Conservation (phyloP, 2,888 invertebrate species). For the Drosophila macrospina region DNA sequence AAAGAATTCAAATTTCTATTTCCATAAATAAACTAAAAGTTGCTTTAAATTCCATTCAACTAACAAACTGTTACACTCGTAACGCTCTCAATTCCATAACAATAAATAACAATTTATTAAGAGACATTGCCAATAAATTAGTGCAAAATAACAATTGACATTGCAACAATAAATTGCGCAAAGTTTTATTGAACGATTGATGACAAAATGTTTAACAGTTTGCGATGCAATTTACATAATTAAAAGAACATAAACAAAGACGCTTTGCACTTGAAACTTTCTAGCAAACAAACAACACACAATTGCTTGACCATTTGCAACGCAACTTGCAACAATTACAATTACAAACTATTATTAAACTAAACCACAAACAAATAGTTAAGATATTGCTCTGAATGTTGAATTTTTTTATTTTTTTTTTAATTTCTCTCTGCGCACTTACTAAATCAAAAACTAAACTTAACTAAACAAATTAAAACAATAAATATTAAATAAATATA, state of each 20-base stretch:
- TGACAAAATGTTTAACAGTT: constrained; percentile 1
- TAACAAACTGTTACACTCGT: too few relatives aligned
- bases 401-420: too few relatives aligned
- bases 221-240: background rate
- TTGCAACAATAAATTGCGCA: constrained; percentile 29
- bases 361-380: constrained; percentile 4
- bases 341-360: too few relatives aligned
- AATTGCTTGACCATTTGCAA: constrained; percentile 3
- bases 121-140: constrained; percentile 24
- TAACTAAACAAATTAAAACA: background rate
- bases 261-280: too few relatives aligned
- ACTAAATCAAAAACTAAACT: constrained; percentile 12
- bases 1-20: too few relatives aligned
- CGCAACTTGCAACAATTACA: background rate
- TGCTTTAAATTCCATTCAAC: background rate
- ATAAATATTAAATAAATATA: background rate
- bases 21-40: too few relatives aligned
- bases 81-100: constrained; percentile 22
- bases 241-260: too few relatives aligned
- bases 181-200: constrained; percentile 25
- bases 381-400: constrained; percentile 30
- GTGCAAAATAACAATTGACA: constrained; percentile 10
- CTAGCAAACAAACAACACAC: background rate
- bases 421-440: constrained; percentile 15
- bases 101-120: constrained; percentile 46